Evolutionary conservation across 2,113 vertebrate genomes (phyloP).

Genomic region (Oncorhynchus kisutch): DNA sequence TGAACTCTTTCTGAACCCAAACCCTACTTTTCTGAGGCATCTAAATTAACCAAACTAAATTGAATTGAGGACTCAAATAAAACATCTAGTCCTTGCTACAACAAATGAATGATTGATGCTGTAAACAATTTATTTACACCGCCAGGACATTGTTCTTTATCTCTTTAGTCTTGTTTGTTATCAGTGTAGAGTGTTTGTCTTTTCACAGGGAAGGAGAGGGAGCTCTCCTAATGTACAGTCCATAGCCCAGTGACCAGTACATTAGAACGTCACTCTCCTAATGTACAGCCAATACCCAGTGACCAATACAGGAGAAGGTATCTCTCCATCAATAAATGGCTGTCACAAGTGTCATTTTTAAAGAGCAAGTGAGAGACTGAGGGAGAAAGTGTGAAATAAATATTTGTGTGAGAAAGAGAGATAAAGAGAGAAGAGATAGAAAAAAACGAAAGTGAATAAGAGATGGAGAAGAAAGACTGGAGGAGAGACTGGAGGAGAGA

Average conservation of each 20-base stretch:
- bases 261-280: neutral
- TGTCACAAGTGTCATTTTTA: too few species aligned
- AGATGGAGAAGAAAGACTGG: constrained; percentile 41
- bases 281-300: neutral
- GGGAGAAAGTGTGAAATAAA: neutral
- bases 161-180: neutral
- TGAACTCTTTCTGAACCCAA: too few species aligned
- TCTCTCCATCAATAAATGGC: too few species aligned
- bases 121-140: too few species aligned
- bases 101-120: too few species aligned
- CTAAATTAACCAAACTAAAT: too few species aligned
- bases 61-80: too few species aligned
- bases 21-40: neutral
- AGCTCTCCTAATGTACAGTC: neutral
- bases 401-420: neutral
- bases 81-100: too few species aligned
- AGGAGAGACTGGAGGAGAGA: constrained; percentile 23
- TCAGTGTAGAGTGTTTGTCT: neutral
- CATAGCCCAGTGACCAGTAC: neutral
- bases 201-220: neutral
- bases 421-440: neutral
- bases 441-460: constrained; percentile 29
- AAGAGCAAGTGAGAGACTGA: neutral
- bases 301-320: neutral
- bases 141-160: neutral